Evolutionary conservation across 1,140 invertebrate species (phyloP).

Genomic region (Drosophila bocqueti): DNA sequence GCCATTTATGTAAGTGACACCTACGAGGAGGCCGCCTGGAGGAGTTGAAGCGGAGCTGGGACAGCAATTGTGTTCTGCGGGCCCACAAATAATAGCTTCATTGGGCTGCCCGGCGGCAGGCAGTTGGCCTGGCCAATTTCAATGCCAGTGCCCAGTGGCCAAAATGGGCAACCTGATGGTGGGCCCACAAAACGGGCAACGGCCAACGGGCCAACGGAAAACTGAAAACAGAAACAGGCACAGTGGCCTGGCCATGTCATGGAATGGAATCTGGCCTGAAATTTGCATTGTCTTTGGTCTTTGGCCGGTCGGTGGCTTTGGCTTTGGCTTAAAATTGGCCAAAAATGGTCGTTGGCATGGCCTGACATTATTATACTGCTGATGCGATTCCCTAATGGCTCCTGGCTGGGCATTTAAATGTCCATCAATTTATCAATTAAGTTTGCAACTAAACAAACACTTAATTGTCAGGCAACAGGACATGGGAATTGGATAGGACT

Average conservation of each 20-base stretch:
- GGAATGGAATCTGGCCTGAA: conserved; percentile 74
- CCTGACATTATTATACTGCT: conserved; percentile 69
- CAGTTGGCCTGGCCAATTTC: conserved; percentile 47
- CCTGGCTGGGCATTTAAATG: conserved; percentile 63
- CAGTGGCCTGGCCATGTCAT: conserved; percentile 54
- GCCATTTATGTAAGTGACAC: conserved; percentile 73
- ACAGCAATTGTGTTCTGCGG: conserved; percentile 55
- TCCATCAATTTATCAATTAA: conserved; percentile 79
- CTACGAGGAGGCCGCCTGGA: conserved; percentile 54
- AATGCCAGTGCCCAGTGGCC: conserved; percentile 61
- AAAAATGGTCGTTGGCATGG: conserved; percentile 69
- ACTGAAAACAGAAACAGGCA: conserved; percentile 17
- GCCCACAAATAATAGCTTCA: conserved; percentile 82
- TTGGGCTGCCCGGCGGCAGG: conserved; percentile 46
- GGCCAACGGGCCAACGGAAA: conserved; percentile 7
- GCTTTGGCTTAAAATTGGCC: conserved; percentile 46
- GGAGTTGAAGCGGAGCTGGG: conserved; percentile 31
- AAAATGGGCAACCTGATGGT: conserved; percentile 50
- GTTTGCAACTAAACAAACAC: conserved; percentile 68
- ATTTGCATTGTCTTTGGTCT: conserved; percentile 72
- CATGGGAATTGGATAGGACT: conserved; percentile 13
- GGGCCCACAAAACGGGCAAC: conserved; percentile 6
- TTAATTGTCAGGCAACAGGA: conserved; percentile 62
- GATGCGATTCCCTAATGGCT: conserved; percentile 65
- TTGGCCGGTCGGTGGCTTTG: conserved; percentile 25